Base-by-base conservation (phyloP, 2,888 invertebrate species). In the Eudemis profundana region DNA sequence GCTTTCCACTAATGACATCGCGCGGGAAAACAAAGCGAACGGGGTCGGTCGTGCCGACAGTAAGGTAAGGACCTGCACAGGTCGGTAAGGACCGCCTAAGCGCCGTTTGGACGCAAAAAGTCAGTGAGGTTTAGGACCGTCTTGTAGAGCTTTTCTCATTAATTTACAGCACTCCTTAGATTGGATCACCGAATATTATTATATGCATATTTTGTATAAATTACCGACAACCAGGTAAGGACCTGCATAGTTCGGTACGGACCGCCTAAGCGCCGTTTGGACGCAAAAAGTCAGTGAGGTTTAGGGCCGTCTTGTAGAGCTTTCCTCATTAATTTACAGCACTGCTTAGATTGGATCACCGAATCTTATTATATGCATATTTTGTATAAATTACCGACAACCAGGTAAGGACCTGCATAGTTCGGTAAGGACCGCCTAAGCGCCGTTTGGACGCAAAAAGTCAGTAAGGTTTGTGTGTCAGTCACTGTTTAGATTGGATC, bases 1-100 rank as follows among this genome's bases (percentile, higher is more conserved):
- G 85, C 79, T 88, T 87, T 87, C 82, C 90, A 90, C 90, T 91
- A 91, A 91, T 90, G 91, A 90, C 83, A 90, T 89, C 81, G 86
- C 85, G 74, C 81, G 79, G 81, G 85, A 87, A 90, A 90, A 90
- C 90, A 90, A 89, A 88, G 86, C 83, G 72, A 51, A 59, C 70
- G 61, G 66, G 68, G 61, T 63, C 68, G 66, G 42, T 59, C 64
- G 61, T 64, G 50, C 61, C 66, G 66, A 66, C 66, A 54, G n/a
- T n/a, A n/a, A 33, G 59, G 50, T 67, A 56, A 53, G 62, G 57
- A 53, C 57, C 65, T 44, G 29, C 56, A 44, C 29, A 56, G 56
- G 42, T 56, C 29, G 56, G 42, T 44, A 51, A 53, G 62, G 62
- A 47, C 46, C 65, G 51, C 51, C 64, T 61, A 61, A 66, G 66